Evolutionary conservation across 2,888 invertebrate genomes (phyloP).

Genomic region (Chorisops tibialis): DNA sequence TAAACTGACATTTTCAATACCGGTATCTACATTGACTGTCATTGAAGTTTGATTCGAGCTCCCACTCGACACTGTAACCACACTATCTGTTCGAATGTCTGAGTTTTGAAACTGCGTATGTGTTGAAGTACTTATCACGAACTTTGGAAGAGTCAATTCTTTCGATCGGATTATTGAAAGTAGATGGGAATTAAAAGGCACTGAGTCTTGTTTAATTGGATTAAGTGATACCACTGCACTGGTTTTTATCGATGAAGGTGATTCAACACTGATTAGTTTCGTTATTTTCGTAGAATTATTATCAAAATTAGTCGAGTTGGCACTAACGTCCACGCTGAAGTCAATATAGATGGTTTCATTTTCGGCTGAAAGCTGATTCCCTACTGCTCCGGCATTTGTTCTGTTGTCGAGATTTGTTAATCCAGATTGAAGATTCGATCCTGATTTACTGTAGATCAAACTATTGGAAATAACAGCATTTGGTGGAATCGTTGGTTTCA

Average conservation of each 20-base stretch:
- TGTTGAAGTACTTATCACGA: background rate
- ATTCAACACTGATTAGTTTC: background rate
- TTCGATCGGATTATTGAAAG: background rate
- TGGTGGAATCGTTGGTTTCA: background rate
- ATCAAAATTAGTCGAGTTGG: background rate
- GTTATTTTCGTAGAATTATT: background rate
- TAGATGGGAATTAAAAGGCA: too few species aligned
- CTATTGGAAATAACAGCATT: background rate
- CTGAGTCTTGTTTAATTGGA: background rate
- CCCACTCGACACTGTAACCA: background rate
- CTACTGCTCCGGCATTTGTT: too few species aligned
- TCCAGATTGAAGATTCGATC: background rate
- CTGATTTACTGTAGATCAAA: background rate
- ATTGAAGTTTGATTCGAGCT: background rate
- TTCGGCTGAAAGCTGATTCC: background rate
- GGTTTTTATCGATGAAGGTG: background rate
- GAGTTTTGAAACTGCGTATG: background rate
- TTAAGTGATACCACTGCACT: background rate
- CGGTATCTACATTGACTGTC: constrained; percentile 4
- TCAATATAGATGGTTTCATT: background rate
- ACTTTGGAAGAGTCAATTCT: background rate
- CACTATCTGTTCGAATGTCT: background rate
- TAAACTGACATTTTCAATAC: background rate
- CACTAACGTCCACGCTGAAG: background rate
- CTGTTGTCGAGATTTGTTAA: background rate